A percentile compares a stretch with the other conserved stretches of the same genome.
phyloP scores from a whole-genome alignment of 2,888 invertebrate genomes.

The Melanostoma scalare region DNA sequence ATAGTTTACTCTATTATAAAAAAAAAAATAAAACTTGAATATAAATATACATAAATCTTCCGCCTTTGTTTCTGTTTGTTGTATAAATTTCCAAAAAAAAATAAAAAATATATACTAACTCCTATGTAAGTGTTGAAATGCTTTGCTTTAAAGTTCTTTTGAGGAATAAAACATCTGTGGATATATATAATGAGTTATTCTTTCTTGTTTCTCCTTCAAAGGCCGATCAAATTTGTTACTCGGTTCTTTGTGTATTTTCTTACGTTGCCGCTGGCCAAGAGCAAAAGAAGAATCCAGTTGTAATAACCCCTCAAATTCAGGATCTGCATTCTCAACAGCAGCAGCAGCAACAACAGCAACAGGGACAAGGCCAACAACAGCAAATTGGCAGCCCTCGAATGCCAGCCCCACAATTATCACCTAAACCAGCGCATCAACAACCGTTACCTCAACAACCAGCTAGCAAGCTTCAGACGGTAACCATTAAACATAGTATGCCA shows the following conservation, averaged over 20 bases:
- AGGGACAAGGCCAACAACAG: slow-evolving; percentile 70
- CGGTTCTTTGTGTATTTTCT: slow-evolving; percentile 99
- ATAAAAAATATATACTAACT: slow-evolving; percentile 35
- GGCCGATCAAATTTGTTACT: slow-evolving; percentile 99
- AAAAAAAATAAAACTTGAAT: slow-evolving; percentile 14
- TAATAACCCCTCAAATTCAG: slow-evolving; percentile 81
- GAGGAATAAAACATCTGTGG: slow-evolving; percentile 13
- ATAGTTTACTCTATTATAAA: slow-evolving; percentile 50
- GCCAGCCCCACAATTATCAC: slow-evolving; percentile 54
- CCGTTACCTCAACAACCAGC: slow-evolving; percentile 75
- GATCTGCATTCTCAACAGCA: slow-evolving; percentile 81
- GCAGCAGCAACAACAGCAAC: slow-evolving; percentile 76
- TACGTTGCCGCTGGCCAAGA: slow-evolving; percentile 97
- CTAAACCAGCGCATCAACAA: slow-evolving; percentile 70
- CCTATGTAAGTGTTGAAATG: slow-evolving; percentile 69
- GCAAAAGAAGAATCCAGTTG: slow-evolving; percentile 84
- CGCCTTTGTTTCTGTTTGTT: slow-evolving; percentile 68
- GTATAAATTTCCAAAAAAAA: slow-evolving; percentile 45
- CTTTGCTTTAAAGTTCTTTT: slow-evolving; percentile 44
- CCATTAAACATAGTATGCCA: slow-evolving; percentile 80
- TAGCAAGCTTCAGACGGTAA: slow-evolving; percentile 77
- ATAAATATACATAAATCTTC: slow-evolving; percentile 33
- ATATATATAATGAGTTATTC: slow-evolving; percentile 16
- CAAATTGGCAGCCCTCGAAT: slow-evolving; percentile 72
- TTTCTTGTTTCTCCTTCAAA: slow-evolving; percentile 79